phyloP scores from a whole-genome alignment of 2,888 invertebrate species.

The Congeria kusceri region DNA sequence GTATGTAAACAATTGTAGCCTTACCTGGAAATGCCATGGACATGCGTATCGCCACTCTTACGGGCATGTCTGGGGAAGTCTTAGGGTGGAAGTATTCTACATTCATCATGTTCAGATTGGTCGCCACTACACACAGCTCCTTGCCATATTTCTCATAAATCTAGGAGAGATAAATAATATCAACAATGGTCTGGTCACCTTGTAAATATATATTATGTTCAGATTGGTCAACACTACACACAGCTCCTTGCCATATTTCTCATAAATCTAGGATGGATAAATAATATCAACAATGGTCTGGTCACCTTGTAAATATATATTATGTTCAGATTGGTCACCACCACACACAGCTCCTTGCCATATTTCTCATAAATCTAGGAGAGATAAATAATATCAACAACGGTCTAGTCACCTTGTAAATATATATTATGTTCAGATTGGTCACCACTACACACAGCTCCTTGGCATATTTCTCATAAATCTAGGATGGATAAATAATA shows the following conservation, averaged over 20 bases:
- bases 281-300: too few relatives aligned
- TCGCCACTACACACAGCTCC: slow-evolving; percentile 83
- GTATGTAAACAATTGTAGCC: not conserved
- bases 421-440: slow-evolving; percentile 82
- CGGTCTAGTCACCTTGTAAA: too few relatives aligned
- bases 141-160: slow-evolving; percentile 70
- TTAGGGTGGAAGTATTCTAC: slow-evolving; percentile 83
- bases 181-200: too few relatives aligned
- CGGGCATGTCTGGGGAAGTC: slow-evolving; percentile 82
- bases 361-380: slow-evolving; percentile 70
- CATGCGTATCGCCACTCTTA: slow-evolving; percentile 81
- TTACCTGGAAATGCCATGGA: slow-evolving; percentile 82
- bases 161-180: slow-evolving; percentile 46
- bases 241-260: slow-evolving; percentile 76
- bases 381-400: not conserved
- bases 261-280: slow-evolving; percentile 60
- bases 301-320: too few relatives aligned
- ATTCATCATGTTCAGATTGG: slow-evolving; percentile 81
- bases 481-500: slow-evolving; percentile 44
- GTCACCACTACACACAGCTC: slow-evolving; percentile 83
- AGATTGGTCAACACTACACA: slow-evolving; percentile 83
- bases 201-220: too few relatives aligned
- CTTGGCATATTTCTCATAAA: slow-evolving; percentile 70
- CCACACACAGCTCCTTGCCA: slow-evolving; percentile 81
- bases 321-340: slow-evolving; percentile 82